Evolutionary conservation across 2,113 vertebrate species (phyloP).

Genomic region (Myotis lucifugus): DNA sequence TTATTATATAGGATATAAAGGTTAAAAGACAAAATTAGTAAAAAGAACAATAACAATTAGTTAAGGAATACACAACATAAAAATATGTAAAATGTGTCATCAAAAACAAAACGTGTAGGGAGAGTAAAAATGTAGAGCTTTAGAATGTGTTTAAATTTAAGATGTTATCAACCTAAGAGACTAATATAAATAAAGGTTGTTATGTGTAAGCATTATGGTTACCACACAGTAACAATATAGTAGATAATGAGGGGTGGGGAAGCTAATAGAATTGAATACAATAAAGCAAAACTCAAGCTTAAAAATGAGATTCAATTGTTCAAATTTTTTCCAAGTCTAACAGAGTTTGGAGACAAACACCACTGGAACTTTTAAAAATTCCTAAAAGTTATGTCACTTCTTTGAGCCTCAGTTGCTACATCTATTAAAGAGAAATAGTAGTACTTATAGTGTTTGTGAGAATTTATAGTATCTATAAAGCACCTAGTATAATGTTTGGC

Average conservation of each 20-base stretch:
- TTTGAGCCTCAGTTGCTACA: background rate
- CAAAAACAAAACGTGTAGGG: background rate
- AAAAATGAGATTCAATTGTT: constrained; percentile 1
- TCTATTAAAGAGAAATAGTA: constrained; percentile 13
- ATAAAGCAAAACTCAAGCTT: background rate
- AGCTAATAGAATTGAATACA: background rate
- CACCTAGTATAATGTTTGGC: background rate
- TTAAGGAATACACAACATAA: background rate
- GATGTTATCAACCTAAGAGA: background rate
- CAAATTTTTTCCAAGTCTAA: background rate
- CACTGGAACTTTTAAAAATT: background rate
- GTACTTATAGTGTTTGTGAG: background rate
- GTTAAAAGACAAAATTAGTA: background rate
- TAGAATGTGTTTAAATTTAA: background rate
- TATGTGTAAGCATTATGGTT: background rate
- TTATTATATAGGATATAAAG: background rate
- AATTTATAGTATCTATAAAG: background rate
- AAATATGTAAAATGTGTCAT: background rate
- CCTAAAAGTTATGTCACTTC: background rate
- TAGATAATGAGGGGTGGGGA: background rate
- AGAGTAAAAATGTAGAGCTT: background rate
- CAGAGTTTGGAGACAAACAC: background rate
- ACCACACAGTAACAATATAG: background rate
- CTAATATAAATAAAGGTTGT: background rate
- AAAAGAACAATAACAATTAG: constrained; percentile 1